These are phyloP conservation scores for Acyrthosiphon pisum DNA, from an alignment of 1,140 invertebrate genomes.

Conservation along the genomic window DNA sequence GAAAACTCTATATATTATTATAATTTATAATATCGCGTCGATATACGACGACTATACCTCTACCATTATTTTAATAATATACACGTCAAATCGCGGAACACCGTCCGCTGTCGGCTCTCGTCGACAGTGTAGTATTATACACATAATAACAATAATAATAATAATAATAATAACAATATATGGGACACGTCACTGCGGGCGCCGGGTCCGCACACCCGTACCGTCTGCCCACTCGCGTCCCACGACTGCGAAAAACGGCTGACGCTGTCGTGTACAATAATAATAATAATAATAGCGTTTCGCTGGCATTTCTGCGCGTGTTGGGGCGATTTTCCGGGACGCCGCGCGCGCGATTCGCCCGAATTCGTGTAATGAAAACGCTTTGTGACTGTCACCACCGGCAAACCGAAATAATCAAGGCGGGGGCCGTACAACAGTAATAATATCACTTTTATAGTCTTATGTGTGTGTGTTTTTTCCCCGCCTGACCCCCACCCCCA, in stretches of 20 bases:
- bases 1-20: background rate
- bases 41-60: too few relatives aligned
- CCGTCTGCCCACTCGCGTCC: background rate
- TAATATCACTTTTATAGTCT: background rate
- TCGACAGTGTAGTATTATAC: background rate
- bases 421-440: background rate
- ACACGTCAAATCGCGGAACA: too few relatives aligned
- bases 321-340: conserved; percentile 22
- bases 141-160: too few relatives aligned
- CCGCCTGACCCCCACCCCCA: background rate
- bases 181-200: background rate
- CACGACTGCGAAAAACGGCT: too few relatives aligned
- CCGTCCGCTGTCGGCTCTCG: too few relatives aligned
- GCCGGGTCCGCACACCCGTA: background rate
- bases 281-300: background rate
- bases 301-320: background rate
- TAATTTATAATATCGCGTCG: background rate
- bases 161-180: background rate
- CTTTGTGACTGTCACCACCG: conserved; percentile 25
- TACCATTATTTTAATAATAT: too few relatives aligned
- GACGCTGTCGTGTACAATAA: background rate
- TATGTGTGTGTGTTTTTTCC: background rate
- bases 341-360: background rate
- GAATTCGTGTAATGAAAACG: background rate
- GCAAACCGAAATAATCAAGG: background rate